Evolutionary conservation across 2,797 vertebrate genomes (phyloP).

Genomic region (Danio jaintianensis): DNA sequence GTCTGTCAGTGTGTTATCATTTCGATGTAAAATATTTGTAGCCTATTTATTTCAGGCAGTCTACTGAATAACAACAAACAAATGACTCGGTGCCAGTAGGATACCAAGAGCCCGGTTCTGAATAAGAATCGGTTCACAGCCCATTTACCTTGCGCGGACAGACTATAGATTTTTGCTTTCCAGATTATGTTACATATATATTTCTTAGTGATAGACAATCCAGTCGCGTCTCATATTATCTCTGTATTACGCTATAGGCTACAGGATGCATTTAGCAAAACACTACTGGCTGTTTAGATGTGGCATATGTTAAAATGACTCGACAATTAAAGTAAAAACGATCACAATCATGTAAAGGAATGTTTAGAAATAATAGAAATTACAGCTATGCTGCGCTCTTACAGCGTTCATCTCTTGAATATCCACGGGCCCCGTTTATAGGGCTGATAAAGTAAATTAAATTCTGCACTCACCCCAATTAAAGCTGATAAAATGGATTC

Average conservation of each 20-base stretch:
- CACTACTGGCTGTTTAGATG: not conserved
- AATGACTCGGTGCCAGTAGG: not conserved
- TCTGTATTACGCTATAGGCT: too few relatives aligned
- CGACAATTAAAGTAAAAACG: not conserved
- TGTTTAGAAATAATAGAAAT: not conserved
- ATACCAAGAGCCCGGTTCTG: not conserved
- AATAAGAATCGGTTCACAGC: constrained; percentile 34
- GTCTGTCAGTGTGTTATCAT: too few relatives aligned
- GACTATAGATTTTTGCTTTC: not conserved
- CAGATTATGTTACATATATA: not conserved
- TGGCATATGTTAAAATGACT: not conserved
- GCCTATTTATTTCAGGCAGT: too few relatives aligned
- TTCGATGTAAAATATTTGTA: too few relatives aligned
- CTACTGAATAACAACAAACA: not conserved
- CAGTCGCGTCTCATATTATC: not conserved
- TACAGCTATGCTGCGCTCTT: not conserved
- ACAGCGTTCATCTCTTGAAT: not conserved
- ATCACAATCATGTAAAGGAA: constrained; percentile 2
- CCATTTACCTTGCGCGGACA: constrained; percentile 29
- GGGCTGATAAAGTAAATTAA: not conserved
- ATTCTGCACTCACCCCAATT: constrained; percentile 45
- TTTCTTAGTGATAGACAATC: not conserved
- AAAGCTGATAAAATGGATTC: constrained; percentile 24
- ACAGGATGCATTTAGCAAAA: not conserved
- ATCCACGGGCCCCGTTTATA: constrained; percentile 19